A percentile compares a stretch with the other conserved stretches of the same genome.
These are phyloP conservation scores for Pluvianellus socialis DNA, from an alignment of 2,113 vertebrate species.

Conservation along the genomic window DNA sequence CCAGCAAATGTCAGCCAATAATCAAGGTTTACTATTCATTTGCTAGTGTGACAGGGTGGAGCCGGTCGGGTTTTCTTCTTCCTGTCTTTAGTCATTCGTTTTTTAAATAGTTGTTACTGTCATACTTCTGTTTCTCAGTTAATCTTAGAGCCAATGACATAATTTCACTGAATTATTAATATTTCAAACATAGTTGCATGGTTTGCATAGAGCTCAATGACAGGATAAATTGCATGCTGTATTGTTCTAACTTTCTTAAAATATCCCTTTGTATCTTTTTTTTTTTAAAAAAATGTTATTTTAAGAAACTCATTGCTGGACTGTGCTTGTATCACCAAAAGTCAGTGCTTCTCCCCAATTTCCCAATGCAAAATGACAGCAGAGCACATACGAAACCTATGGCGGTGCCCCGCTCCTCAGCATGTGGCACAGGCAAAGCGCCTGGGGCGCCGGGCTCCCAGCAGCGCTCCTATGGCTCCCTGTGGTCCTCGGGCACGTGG, in stretches of 20 bases:
- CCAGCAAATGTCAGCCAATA: not conserved
- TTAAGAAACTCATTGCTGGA: not conserved
- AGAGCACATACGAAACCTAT: not conserved
- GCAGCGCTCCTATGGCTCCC: fast-evolving
- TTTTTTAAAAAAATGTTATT: not conserved
- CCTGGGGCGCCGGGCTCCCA: fast-evolving
- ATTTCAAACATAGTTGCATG: not conserved
- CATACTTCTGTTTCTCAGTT: not conserved
- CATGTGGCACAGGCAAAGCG: fast-evolving
- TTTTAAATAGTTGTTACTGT: not conserved
- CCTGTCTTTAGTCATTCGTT: not conserved
- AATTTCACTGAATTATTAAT: not conserved
- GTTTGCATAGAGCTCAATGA: not conserved
- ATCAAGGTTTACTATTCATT: not conserved
- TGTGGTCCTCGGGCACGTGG: not conserved
- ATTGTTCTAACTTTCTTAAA: conserved; percentile 17
- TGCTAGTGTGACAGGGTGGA: not conserved
- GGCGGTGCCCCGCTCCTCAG: not conserved
- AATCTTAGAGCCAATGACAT: not conserved
- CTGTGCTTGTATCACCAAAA: not conserved
- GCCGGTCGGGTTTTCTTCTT: not conserved
- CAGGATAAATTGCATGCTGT: not conserved
- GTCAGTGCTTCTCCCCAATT: not conserved
- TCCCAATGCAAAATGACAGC: not conserved
- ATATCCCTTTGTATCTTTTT: not conserved